phyloP scores from a whole-genome alignment of 1,140 invertebrate genomes.

The Eupeodes corollae region DNA sequence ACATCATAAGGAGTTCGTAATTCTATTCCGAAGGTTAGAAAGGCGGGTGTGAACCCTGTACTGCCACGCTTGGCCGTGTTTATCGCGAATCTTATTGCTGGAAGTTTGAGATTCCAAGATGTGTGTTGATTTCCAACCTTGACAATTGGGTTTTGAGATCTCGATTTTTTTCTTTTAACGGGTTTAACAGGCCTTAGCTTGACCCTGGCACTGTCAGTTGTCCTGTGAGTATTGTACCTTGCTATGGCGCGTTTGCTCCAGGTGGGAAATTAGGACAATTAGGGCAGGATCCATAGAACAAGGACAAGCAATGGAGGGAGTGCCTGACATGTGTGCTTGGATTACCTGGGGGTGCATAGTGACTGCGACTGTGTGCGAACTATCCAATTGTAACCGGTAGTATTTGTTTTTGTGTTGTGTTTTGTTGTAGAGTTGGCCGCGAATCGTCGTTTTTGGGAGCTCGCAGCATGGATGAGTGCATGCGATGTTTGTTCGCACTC shows the following conservation, averaged over 20 bases:
- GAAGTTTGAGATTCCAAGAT: conserved; percentile 27
- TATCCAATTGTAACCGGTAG: too few species aligned
- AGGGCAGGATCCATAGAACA: too few species aligned
- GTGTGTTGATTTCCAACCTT: conserved; percentile 23
- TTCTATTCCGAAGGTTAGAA: conserved; percentile 30
- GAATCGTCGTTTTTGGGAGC: too few species aligned
- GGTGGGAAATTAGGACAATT: conserved; percentile 8
- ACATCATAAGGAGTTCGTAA: conserved; percentile 15
- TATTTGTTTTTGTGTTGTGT: too few species aligned
- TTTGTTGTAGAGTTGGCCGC: too few species aligned
- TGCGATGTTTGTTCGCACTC: too few species aligned
- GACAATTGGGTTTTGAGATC: conserved; percentile 31
- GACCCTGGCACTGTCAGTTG: too few species aligned
- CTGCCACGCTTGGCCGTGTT: conserved; percentile 32
- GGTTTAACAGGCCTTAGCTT: conserved; percentile 30
- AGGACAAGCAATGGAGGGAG: too few species aligned
- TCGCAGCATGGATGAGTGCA: too few species aligned
- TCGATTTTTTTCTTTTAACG: conserved; percentile 29
- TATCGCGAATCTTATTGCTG: conserved; percentile 33
- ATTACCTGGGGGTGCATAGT: conserved; percentile 5
- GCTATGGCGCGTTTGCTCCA: conserved; percentile 21
- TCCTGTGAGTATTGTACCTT: too few species aligned
- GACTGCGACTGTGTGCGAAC: too few species aligned
- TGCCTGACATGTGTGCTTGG: conserved; percentile 4
- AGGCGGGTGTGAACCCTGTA: conserved; percentile 36